Evolutionary conservation across 1,140 invertebrate species (phyloP).

Genomic region (Ips typographus): DNA sequence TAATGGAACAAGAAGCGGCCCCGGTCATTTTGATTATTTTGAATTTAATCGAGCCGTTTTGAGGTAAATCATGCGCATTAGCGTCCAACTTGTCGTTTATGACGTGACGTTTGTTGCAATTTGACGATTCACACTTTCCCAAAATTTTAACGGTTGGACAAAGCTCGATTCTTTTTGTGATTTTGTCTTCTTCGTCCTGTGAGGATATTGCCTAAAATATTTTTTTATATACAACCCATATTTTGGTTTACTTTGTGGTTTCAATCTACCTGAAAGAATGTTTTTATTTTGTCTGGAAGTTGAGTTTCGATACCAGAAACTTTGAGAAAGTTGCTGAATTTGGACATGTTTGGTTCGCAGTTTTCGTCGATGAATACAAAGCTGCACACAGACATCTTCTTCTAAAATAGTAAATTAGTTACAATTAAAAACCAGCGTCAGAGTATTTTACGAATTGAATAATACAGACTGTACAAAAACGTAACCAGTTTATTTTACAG

Average conservation of each 20-base stretch:
- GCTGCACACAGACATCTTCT: conserved; percentile 28
- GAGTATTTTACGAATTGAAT: too few relatives aligned
- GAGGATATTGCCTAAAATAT: conserved; percentile 33
- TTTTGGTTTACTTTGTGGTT: background rate
- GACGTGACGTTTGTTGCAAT: conserved; percentile 41
- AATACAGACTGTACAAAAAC: too few relatives aligned
- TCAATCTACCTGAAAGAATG: conserved; percentile 28
- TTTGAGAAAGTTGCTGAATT: conserved; percentile 38
- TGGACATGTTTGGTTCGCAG: conserved; percentile 38
- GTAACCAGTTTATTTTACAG: too few relatives aligned
- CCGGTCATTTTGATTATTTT: conserved; percentile 40
- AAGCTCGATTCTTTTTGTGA: conserved; percentile 32
- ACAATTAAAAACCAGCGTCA: too few relatives aligned
- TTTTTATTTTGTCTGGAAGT: conserved; percentile 31
- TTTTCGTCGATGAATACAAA: conserved; percentile 45
- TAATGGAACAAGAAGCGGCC: conserved; percentile 36
- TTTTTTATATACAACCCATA: background rate
- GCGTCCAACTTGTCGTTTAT: conserved; percentile 37
- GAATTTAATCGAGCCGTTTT: conserved; percentile 43
- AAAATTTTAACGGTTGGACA: conserved; percentile 42
- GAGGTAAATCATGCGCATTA: conserved; percentile 32
- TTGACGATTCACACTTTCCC: conserved; percentile 37
- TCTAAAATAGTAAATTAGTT: conserved; percentile 7
- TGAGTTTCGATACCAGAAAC: conserved; percentile 30
- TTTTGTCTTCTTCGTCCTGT: conserved; percentile 38